phyloP scores from a whole-genome alignment of 2,888 invertebrate genomes.

The Philopedon plagiatum region DNA sequence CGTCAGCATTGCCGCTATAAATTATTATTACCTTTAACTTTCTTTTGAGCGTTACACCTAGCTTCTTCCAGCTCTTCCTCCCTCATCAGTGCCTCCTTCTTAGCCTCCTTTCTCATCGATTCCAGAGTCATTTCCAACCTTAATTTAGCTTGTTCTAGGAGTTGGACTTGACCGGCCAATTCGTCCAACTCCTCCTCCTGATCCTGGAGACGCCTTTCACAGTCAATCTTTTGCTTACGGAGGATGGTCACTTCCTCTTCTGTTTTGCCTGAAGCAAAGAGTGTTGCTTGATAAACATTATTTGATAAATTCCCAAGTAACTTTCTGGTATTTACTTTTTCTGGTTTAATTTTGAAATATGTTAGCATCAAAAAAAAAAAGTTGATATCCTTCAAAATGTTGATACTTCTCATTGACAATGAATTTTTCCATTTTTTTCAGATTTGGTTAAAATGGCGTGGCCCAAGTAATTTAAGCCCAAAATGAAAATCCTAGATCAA shows the following conservation, averaged over 20 bases:
- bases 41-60: slow-evolving; percentile 91
- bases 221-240: slow-evolving; percentile 87
- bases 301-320: no score
- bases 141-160: slow-evolving; percentile 93
- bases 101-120: slow-evolving; percentile 91
- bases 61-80: slow-evolving; percentile 96
- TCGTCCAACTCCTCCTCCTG: slow-evolving; percentile 98
- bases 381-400: no score
- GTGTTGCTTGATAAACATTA: no score
- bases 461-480: no score
- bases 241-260: slow-evolving; percentile 89
- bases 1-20: no score
- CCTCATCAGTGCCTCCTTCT: slow-evolving; percentile 89
- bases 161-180: slow-evolving; percentile 83
- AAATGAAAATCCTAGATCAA: no score
- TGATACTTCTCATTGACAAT: no score
- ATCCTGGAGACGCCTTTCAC: slow-evolving; percentile 87
- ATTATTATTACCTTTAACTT: slow-evolving; percentile 90
- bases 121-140: slow-evolving; percentile 95
- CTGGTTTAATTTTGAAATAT: no score
- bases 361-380: no score
- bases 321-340: no score
- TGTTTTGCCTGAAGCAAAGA: slow-evolving; percentile 72
- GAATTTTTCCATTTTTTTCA: no score
- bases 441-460: no score